These are phyloP conservation scores for Bibio marci DNA, from an alignment of 2,888 invertebrate species.

Conservation along the genomic window DNA sequence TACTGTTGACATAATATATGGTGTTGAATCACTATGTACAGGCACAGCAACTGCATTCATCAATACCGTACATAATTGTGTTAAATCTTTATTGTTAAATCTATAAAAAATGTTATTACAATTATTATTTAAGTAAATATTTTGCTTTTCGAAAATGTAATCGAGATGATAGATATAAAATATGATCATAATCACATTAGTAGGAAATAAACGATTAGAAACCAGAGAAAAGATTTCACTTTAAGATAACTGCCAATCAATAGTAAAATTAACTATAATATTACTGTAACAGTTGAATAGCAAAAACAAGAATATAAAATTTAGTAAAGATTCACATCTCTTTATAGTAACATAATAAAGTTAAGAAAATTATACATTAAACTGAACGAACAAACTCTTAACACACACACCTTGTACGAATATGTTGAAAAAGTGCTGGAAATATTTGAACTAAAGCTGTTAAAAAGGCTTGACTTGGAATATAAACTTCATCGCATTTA, in stretches of 20 bases:
- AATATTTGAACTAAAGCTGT: conserved; percentile 92
- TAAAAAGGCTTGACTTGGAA: conserved; percentile 85
- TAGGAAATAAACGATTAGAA: too few species aligned
- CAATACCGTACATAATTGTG: conserved; percentile 58
- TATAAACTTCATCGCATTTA: conserved; percentile 44
- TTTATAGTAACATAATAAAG: too few species aligned
- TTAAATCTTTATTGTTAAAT: conserved; percentile 44
- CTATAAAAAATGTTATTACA: conserved; percentile 15
- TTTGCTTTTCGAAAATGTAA: conserved; percentile 33
- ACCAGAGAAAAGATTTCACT: too few species aligned
- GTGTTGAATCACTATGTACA: conserved; percentile 60
- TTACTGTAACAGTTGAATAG: too few species aligned
- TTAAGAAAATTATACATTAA: too few species aligned
- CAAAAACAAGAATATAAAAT: too few species aligned
- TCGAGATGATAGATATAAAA: too few species aligned
- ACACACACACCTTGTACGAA: conserved; percentile 57
- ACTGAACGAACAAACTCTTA: too few species aligned
- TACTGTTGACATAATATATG: conserved; percentile 62
- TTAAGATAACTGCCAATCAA: too few species aligned
- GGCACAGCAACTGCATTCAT: conserved; percentile 65
- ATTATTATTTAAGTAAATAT: conserved; percentile 12
- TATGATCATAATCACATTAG: too few species aligned
- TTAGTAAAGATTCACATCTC: too few species aligned
- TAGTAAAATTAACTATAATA: too few species aligned
- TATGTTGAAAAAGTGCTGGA: conserved; percentile 83